Conservation (phyloP, 2,888 invertebrate species). For the Archaeoteleia sp. region DNA sequence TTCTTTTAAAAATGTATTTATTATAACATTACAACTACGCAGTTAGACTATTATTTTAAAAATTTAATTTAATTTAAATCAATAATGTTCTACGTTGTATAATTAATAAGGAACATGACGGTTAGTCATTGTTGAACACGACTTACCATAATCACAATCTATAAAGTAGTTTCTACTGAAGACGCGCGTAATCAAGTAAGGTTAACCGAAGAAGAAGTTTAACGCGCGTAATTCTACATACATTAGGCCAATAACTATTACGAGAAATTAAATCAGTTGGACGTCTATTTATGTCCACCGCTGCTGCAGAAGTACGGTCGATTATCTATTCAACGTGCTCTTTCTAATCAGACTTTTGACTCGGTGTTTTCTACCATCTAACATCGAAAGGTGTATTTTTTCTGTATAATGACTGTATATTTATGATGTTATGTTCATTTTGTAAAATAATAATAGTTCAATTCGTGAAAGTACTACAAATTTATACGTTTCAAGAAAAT, state of each 20-base stretch:
- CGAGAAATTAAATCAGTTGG: slow-evolving; percentile 71
- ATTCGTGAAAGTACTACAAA: too few species aligned
- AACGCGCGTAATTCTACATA: slow-evolving; percentile 38
- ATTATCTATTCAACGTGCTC: slow-evolving; percentile 61
- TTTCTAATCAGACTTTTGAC: slow-evolving; percentile 49
- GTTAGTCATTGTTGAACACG: too few species aligned
- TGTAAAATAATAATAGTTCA: too few species aligned
- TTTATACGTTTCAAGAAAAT: too few species aligned
- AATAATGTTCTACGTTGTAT: too few species aligned
- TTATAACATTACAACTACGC: too few species aligned
- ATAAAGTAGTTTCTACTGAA: slow-evolving; percentile 8
- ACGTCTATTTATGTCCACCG: slow-evolving; percentile 63
- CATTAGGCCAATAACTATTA: slow-evolving; percentile 65
- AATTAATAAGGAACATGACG: too few species aligned
- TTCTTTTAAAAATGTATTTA: too few species aligned
- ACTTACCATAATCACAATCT: too few species aligned
- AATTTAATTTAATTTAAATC: too few species aligned
- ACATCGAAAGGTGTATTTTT: slow-evolving; percentile 1
- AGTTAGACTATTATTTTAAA: too few species aligned
- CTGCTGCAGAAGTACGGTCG: slow-evolving; percentile 55
- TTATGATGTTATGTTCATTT: not conserved
- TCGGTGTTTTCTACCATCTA: slow-evolving; percentile 20
- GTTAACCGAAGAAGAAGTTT: slow-evolving; percentile 26
- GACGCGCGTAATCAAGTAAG: slow-evolving; percentile 24
- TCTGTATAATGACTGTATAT: not conserved